These are phyloP conservation scores for Acanthosepion lycidas DNA, from an alignment of 2,888 invertebrate genomes.

Conservation along the genomic window DNA sequence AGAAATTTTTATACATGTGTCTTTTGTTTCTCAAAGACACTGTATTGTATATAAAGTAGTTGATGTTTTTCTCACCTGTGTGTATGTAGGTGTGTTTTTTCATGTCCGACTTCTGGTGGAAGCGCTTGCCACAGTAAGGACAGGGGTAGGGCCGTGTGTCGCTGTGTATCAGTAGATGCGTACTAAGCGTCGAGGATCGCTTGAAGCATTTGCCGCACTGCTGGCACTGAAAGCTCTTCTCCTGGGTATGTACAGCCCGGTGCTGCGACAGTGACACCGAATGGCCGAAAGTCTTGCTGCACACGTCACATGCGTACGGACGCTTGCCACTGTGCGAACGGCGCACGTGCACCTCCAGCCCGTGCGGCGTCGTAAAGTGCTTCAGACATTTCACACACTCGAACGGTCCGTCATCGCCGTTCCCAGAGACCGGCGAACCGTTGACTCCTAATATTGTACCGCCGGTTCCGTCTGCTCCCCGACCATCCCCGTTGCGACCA, in stretches of 20 bases:
- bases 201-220: slow-evolving; percentile 97
- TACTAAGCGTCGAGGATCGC: slow-evolving; percentile 92
- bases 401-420: slow-evolving; percentile 76
- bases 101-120: slow-evolving; percentile 98
- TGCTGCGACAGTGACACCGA: slow-evolving; percentile 92
- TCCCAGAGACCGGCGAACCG: background rate
- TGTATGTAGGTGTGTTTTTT: slow-evolving; percentile 98
- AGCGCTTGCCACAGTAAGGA: slow-evolving; percentile 95
- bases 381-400: slow-evolving; percentile 97
- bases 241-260: slow-evolving; percentile 80
- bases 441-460: background rate
- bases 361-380: slow-evolving; percentile 97
- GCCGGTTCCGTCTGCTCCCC: background rate
- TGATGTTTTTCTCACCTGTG: slow-evolving; percentile 76
- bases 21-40: too few relatives aligned
- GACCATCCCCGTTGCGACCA: background rate
- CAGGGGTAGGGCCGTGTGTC: slow-evolving; percentile 96
- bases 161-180: slow-evolving; percentile 94
- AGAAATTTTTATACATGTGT: too few relatives aligned
- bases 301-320: slow-evolving; percentile 95
- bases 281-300: slow-evolving; percentile 97
- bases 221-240: slow-evolving; percentile 83
- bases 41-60: slow-evolving; percentile 75
- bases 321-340: slow-evolving; percentile 91
- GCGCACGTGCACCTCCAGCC: slow-evolving; percentile 94